phyloP scores from a whole-genome alignment of 2,888 invertebrate genomes.

The Phragmatobia fuliginosa region DNA sequence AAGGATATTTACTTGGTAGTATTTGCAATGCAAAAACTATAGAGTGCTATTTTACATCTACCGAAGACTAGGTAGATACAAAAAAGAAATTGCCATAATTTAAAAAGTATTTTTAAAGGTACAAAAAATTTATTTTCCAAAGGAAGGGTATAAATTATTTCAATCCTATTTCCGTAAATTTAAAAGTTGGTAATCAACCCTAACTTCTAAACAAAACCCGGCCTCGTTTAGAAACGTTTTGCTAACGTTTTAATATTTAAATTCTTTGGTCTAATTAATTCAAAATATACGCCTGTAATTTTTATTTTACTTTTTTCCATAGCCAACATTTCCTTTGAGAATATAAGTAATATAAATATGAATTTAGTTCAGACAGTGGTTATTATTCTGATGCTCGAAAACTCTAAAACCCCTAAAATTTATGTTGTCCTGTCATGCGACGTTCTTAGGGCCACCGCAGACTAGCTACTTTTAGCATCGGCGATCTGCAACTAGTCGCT shows the following conservation, averaged over 20 bases:
- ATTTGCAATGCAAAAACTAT: background rate
- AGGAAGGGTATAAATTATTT: background rate
- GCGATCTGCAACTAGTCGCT: too few relatives aligned
- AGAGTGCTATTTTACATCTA: too few relatives aligned
- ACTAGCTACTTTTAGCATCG: too few relatives aligned
- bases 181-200: background rate
- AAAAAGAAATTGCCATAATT: too few relatives aligned
- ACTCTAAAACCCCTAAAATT: too few relatives aligned
- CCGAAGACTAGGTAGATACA: too few relatives aligned
- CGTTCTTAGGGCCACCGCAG: too few relatives aligned
- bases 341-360: background rate
- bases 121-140: too few relatives aligned
- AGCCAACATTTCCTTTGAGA: background rate
- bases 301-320: background rate
- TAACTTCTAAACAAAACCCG: background rate
- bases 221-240: background rate
- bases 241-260: conserved; percentile 1
- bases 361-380: background rate
- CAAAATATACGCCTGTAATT: background rate
- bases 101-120: too few relatives aligned
- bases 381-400: background rate
- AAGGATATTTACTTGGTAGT: background rate
- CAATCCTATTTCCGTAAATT: background rate
- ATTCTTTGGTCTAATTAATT: conserved; percentile 1
- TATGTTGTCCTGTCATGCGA: too few relatives aligned